Base-by-base conservation (phyloP, 2,888 invertebrate genomes). In the Drosophila diplacantha region DNA sequence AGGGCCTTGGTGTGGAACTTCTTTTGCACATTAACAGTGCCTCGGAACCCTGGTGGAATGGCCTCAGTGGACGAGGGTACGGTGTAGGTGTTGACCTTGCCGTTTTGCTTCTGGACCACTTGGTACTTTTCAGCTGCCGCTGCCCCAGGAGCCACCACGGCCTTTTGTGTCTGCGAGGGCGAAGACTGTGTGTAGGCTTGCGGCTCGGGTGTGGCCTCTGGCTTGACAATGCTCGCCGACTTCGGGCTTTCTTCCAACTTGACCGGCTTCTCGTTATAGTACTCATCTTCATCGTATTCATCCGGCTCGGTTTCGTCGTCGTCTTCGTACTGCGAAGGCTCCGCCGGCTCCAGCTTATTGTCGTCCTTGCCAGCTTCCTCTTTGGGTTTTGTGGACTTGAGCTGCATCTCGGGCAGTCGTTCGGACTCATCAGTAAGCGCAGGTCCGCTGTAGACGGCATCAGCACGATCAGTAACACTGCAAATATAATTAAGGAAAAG, bases 261-360 rank as follows among this genome's bases (percentile, higher is more conserved):
- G 1, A 84, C 70, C 0, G 85, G 81, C 51, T 84, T 88, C 71
- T 90, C 87, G 73, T 89, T 90, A 63, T 92, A 91, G 69, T 92
- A 92, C 49, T 92, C 91, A 8, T 92, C 89, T 47, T 92, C 92
- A 38, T 92, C 87, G 35, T 88, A 87, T 58, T 87, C 87, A 56
- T 85, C 86, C 11, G 81, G 81, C 4, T 79, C 79, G 8, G 84
- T 85, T 18, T 92, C 92, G 71, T 91, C 91, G 14, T 92, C 89
- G 57, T 92, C 92, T 44, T 92, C 89, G 32, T 52, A 59, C 32
- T 65, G 37, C 12, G 91, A 89, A 0, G 90, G 90, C 50, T 84
- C 71, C 11, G 75, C 53, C n/a, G 71, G 61, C 24, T 73, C 78
- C 7, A 63, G n/a, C 52, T 85, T 85, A 22, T 73, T 73, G 5